These are phyloP conservation scores for Podabrus alpinus DNA, from an alignment of 2,888 invertebrate species.

Conservation along the genomic window DNA sequence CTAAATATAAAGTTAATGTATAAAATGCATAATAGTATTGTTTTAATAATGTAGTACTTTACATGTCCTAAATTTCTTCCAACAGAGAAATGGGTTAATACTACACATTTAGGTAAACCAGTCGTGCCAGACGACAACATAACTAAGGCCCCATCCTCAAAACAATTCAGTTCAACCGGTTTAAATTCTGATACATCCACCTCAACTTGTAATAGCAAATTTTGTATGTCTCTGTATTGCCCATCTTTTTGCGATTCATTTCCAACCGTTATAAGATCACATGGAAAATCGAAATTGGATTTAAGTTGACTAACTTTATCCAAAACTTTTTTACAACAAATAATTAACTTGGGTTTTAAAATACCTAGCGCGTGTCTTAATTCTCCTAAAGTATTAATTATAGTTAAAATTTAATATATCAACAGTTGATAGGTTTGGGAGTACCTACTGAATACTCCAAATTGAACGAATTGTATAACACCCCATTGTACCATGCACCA, in stretches of 20 bases:
- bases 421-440: neutral
- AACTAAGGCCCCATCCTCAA: constrained; percentile 63
- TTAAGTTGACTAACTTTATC: constrained; percentile 61
- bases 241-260: neutral
- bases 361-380: constrained; percentile 57
- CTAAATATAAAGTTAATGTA: neutral
- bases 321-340: constrained; percentile 63
- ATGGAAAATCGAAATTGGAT: constrained; percentile 38
- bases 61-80: neutral
- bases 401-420: neutral
- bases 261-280: neutral
- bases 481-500: constrained; percentile 41
- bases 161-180: constrained; percentile 56
- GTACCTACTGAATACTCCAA: constrained; percentile 37
- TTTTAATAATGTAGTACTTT: neutral
- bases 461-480: constrained; percentile 40
- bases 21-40: neutral
- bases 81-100: constrained; percentile 71
- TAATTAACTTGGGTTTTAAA: constrained; percentile 67
- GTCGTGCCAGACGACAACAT: constrained; percentile 82
- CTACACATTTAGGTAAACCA: constrained; percentile 78
- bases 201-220: neutral
- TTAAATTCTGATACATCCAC: constrained; percentile 46
- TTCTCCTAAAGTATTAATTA: neutral
- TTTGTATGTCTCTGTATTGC: constrained; percentile 40